phyloP scores from a whole-genome alignment of 2,113 vertebrate species.

The Nothocercus julius region DNA sequence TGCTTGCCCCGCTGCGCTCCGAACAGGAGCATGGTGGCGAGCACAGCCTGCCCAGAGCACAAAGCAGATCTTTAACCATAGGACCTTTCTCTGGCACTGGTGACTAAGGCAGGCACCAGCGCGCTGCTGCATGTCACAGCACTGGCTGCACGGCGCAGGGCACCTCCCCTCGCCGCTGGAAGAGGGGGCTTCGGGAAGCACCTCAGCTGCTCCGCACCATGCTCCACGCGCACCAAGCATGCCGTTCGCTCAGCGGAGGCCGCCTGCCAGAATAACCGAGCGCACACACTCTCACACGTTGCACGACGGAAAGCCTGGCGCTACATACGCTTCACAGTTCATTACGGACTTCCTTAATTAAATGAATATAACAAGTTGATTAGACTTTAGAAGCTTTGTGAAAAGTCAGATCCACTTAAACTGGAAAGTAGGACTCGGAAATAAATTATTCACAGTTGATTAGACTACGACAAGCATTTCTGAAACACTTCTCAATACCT shows the following conservation, averaged over 20 bases:
- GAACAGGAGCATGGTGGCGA: neutral
- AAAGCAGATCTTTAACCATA: neutral
- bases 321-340: constrained; percentile 21
- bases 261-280: constrained; percentile 5
- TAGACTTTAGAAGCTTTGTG: constrained; percentile 70
- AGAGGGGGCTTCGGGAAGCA: too few relatives aligned
- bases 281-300: neutral
- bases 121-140: neutral
- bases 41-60: neutral
- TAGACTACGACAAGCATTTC: constrained; percentile 81
- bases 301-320: neutral
- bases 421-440: constrained; percentile 77
- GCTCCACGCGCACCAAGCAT: too few relatives aligned
- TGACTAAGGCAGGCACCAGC: neutral
- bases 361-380: constrained; percentile 75
- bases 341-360: constrained; percentile 71
- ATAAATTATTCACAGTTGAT: constrained; percentile 85
- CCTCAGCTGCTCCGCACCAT: too few relatives aligned
- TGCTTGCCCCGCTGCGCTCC: neutral
- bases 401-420: constrained; percentile 76
- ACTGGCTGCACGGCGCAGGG: too few relatives aligned
- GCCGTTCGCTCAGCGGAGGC: neutral
- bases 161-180: too few relatives aligned
- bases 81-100: neutral
- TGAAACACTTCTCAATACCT: constrained; percentile 78